Conservation (phyloP, 2,797 vertebrate species). For the Myripristis jacobus region DNA sequence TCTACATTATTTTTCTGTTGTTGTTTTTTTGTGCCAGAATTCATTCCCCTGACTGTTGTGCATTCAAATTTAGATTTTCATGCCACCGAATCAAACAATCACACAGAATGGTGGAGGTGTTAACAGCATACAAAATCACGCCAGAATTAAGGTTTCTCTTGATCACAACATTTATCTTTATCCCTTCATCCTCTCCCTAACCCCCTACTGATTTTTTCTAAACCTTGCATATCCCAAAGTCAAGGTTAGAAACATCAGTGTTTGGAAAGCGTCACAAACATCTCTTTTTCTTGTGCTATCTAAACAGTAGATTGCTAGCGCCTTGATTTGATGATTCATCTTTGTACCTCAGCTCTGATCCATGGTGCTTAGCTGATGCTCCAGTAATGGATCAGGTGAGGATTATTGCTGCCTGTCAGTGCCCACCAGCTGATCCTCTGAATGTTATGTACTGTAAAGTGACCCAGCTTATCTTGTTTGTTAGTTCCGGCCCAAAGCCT, state of each 20-base stretch:
- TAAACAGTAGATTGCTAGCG: not conserved
- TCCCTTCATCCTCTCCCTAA: no score
- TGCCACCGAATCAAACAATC: no score
- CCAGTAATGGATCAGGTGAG: conserved; percentile 33
- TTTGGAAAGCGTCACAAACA: not conserved
- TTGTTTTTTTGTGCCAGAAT: no score
- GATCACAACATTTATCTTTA: no score
- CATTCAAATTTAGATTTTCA: no score
- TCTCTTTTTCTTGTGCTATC: conserved; percentile 17
- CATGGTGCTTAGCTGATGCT: conserved; percentile 9
- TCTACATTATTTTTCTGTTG: no score
- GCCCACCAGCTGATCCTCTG: not conserved
- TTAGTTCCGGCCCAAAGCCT: conserved; percentile 91
- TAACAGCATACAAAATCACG: no score
- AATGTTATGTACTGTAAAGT: conserved; percentile 18
- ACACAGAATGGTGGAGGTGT: no score
- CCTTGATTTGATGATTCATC: conserved; percentile 8
- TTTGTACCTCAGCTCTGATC: conserved; percentile 10
- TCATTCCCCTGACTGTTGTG: no score
- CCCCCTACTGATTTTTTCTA: conserved; percentile 7
- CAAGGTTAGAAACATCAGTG: not conserved
- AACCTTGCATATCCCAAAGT: conserved; percentile 3
- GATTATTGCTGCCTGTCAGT: conserved; percentile 19
- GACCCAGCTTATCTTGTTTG: conserved; percentile 59
- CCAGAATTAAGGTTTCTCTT: no score